Evolutionary conservation across 1,140 invertebrate species (phyloP).

Genomic region (Cryptotermes secundus): DNA sequence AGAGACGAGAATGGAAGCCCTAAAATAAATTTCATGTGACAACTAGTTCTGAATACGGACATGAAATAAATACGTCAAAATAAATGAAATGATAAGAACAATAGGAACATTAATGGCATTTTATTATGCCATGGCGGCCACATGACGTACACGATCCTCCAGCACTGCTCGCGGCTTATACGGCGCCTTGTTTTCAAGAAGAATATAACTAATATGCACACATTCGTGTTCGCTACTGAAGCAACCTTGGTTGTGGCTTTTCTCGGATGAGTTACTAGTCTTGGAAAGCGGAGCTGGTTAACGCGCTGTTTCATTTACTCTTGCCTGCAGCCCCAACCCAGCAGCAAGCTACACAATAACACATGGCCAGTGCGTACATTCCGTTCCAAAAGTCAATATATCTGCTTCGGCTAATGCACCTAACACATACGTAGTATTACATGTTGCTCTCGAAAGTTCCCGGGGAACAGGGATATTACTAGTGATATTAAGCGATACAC

Average conservation of each 20-base stretch:
- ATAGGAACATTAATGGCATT: no score
- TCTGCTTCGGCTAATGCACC: no score
- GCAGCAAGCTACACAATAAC: neutral
- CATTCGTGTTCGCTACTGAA: neutral
- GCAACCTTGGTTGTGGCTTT: neutral
- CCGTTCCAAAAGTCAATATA: neutral
- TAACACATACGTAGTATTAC: no score
- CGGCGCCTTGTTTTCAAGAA: neutral
- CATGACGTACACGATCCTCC: neutral
- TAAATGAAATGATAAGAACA: no score
- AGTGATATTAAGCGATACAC: no score
- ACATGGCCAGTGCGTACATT: neutral
- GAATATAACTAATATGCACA: neutral
- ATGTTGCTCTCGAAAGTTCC: no score
- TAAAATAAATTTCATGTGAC: no score
- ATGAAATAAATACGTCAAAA: no score
- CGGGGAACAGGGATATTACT: no score
- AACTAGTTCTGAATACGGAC: no score
- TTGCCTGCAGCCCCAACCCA: neutral
- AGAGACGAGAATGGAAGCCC: no score
- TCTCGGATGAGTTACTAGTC: neutral
- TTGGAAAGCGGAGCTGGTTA: neutral
- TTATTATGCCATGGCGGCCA: no score
- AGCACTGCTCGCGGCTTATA: neutral
- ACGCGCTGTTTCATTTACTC: slow-evolving; percentile 1